A percentile compares a stretch with the other conserved stretches of the same genome.
These are phyloP conservation scores for Amphibalanus amphitrite DNA, from an alignment of 1,140 invertebrate genomes.

Conservation along the genomic window DNA sequence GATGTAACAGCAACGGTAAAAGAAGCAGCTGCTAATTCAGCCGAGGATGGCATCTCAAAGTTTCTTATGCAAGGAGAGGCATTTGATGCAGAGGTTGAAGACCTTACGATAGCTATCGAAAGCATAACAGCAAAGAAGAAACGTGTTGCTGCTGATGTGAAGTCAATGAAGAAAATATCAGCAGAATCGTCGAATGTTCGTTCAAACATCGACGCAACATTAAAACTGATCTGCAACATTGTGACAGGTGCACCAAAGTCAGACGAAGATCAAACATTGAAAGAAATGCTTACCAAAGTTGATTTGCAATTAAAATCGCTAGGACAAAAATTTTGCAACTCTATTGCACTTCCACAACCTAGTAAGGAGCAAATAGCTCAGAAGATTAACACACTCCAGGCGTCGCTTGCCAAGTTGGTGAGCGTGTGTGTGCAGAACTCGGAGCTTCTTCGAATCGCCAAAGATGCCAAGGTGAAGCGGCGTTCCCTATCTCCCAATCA, in stretches of 20 bases:
- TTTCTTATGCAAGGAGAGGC: not conserved
- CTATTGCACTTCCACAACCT: not conserved
- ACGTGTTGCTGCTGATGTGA: not conserved
- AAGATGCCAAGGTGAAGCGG: not conserved
- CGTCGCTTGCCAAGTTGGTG: not conserved
- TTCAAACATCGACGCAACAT: not conserved
- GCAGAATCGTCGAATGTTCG: not conserved
- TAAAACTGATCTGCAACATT: not conserved
- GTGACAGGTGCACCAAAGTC: not conserved
- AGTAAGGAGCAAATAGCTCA: not conserved
- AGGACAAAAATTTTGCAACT: not conserved
- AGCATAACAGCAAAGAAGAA: not conserved
- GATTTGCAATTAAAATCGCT: not conserved
- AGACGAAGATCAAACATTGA: not conserved
- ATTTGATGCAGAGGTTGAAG: not conserved
- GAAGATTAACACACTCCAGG: not conserved
- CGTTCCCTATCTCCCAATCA: not conserved
- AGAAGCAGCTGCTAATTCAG: not conserved
- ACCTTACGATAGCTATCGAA: not conserved
- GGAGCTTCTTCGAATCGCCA: not conserved
- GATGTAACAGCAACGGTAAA: not conserved
- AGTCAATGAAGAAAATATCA: not conserved
- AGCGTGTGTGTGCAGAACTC: not conserved
- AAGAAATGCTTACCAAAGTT: not conserved
- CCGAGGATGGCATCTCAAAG: not conserved